A percentile compares a stretch with the other conserved stretches of the same genome.
Evolutionary conservation across 2,797 vertebrate genomes (phyloP).

Genomic region (Rhinophrynus dorsalis): DNA sequence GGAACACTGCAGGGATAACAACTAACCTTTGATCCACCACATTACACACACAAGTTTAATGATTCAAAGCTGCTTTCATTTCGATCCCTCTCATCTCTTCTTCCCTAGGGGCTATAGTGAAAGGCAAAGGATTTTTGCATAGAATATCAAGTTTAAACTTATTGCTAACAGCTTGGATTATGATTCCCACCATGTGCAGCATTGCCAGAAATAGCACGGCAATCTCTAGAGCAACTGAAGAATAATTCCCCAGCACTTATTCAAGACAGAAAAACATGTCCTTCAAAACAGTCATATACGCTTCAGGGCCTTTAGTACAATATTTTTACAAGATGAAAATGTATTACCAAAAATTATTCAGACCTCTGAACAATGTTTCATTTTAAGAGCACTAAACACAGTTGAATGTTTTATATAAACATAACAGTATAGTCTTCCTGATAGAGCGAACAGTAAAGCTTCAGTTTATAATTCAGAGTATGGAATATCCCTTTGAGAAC

Average conservation of each 20-base stretch:
- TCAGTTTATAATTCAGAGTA: too few species aligned
- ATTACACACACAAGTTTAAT: slow-evolving; percentile 17
- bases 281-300: neutral
- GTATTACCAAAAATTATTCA: too few species aligned
- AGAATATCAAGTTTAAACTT: slow-evolving; percentile 9
- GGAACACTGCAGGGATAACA: neutral
- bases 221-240: slow-evolving; percentile 7
- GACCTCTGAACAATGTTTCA: too few species aligned
- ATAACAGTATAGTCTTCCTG: too few species aligned
- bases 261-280: slow-evolving; percentile 2
- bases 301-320: neutral
- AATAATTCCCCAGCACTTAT: slow-evolving; percentile 2
- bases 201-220: slow-evolving; percentile 10
- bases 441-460: too few species aligned
- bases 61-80: slow-evolving; percentile 28
- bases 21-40: slow-evolving; percentile 30
- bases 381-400: too few species aligned
- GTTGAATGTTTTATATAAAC: too few species aligned
- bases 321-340: slow-evolving; percentile 50
- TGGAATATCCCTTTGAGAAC: too few species aligned
- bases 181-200: slow-evolving; percentile 19
- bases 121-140: slow-evolving; percentile 17
- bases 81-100: slow-evolving; percentile 1
- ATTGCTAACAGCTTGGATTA: slow-evolving; percentile 11
- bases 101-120: neutral